Conservation (phyloP, 2,113 vertebrate species). For the Promerops cafer region DNA sequence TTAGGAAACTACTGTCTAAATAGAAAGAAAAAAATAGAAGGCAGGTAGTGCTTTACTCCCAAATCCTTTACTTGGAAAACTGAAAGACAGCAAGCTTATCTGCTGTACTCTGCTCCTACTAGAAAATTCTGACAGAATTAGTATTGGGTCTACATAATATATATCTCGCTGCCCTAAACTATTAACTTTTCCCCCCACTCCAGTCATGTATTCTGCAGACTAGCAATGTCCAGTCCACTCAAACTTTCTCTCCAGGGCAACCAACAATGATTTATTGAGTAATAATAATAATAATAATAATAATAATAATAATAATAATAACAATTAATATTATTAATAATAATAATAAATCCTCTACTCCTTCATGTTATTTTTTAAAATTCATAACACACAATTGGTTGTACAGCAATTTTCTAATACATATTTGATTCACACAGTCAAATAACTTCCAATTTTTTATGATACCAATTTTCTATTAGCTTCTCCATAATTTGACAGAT, state of each 20-base stretch:
- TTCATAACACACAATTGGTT: not conserved
- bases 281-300: not conserved
- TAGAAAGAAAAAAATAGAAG: not conserved
- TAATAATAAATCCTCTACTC: not conserved
- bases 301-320: not conserved
- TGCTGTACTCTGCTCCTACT: not conserved
- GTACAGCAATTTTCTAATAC: not conserved
- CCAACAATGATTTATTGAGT: fast-evolving
- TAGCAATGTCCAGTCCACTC: not conserved
- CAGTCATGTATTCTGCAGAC: not conserved
- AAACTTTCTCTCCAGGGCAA: not conserved
- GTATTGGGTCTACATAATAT: fast-evolving
- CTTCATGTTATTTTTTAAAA: not conserved
- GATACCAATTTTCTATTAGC: not conserved
- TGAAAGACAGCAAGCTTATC: not conserved
- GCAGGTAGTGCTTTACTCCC: not conserved
- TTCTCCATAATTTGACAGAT: not conserved
- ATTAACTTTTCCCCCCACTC: not conserved
- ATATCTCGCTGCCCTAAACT: not conserved
- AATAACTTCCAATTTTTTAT: not conserved
- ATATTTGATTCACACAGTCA: not conserved
- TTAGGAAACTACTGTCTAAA: not conserved
- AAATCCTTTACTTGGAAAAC: not conserved
- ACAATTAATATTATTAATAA: not conserved
- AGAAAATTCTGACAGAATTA: not conserved